Evolutionary conservation across 2,888 invertebrate genomes (phyloP), one percentile per base, ranked within the genome.

Genomic region (Cheilosia grossa): DNA sequence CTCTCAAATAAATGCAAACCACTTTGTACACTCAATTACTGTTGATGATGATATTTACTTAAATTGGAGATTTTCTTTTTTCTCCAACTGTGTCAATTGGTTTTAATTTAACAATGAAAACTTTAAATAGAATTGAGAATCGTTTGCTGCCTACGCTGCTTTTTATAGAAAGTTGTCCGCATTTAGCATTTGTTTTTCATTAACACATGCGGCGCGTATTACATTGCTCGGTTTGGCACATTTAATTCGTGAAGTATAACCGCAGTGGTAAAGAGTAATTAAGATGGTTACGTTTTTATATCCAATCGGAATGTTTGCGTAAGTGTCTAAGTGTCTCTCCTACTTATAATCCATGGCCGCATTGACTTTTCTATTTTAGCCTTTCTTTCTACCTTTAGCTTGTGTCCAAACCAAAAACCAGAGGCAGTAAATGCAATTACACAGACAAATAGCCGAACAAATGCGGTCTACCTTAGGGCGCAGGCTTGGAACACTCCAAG

Each of bases 11-110:
- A 61, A 21, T 53, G 27, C 44, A 13, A 53, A 21, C 19, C 17
- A 17, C 44, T 61, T 53, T 51, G 72, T 53, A 21, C 42, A 30
- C 19, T 59, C 72, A 72, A 53, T 72, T 72, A 53, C 61, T 59
- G 53, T 53, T 27, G 30, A 7, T 63, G 44, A 19, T 19, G 63
- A 27, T 63, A 24, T 47, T 37, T 53, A 13, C 66, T 53, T 66
- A 24, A 5, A 19, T 30, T 44, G 17, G 27, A n/a, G 13, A 2
- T 47, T 47, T 63, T 44, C 2, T 13, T 17, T 40, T 2, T 9
- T 10, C n/a, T 40, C 21, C 21, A 21, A 21, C 21, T 40, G n/a
- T 40, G 51, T 51, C 51, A 64, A 64, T 51, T 64, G 64, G 51
- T 64, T 51, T 64, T 37, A 64, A 64, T 51, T 63, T 51, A 24